These are phyloP conservation scores for Andricus grossulariae DNA, from an alignment of 1,140 invertebrate genomes.

Conservation along the genomic window DNA sequence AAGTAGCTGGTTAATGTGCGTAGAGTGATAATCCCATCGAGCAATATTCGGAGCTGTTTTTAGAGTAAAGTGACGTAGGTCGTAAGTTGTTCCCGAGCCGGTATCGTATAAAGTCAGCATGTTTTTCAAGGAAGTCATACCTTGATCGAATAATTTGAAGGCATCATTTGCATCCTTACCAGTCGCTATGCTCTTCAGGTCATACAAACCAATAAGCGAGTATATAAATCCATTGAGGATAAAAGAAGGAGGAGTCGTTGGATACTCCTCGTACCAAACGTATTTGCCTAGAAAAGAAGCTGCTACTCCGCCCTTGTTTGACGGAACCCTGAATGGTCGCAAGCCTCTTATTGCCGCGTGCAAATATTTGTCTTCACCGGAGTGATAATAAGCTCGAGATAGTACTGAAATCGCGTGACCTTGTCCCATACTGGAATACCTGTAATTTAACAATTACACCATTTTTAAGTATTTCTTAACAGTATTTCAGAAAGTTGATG, in stretches of 20 bases:
- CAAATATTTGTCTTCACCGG: constrained; percentile 86
- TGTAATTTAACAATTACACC: constrained; percentile 64
- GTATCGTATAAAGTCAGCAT: constrained; percentile 96
- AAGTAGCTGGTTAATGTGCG: constrained; percentile 97
- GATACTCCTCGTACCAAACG: constrained; percentile 97
- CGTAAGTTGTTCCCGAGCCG: constrained; percentile 97
- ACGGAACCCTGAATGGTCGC: constrained; percentile 86
- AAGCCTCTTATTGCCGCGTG: constrained; percentile 88
- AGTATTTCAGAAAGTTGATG: background rate
- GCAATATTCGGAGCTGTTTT: constrained; percentile 93
- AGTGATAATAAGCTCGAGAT: constrained; percentile 90
- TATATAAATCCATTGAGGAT: constrained; percentile 99
- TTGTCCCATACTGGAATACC: constrained; percentile 98
- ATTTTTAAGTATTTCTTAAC: constrained; percentile 32
- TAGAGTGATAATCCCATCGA: constrained; percentile 98
- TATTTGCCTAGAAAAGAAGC: constrained; percentile 90
- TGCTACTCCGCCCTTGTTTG: constrained; percentile 86
- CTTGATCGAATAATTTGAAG: constrained; percentile 87
- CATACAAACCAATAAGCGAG: constrained; percentile 96
- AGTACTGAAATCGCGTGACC: constrained; percentile 97
- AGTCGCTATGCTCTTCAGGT: constrained; percentile 85
- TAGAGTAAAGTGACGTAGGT: constrained; percentile 93
- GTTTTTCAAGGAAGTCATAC: constrained; percentile 91
- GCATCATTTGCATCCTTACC: constrained; percentile 79
- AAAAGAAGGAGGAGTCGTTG: constrained; percentile 94